These are phyloP conservation scores for Bhutanitis thaidina DNA, from an alignment of 2,888 invertebrate species.

Conservation along the genomic window DNA sequence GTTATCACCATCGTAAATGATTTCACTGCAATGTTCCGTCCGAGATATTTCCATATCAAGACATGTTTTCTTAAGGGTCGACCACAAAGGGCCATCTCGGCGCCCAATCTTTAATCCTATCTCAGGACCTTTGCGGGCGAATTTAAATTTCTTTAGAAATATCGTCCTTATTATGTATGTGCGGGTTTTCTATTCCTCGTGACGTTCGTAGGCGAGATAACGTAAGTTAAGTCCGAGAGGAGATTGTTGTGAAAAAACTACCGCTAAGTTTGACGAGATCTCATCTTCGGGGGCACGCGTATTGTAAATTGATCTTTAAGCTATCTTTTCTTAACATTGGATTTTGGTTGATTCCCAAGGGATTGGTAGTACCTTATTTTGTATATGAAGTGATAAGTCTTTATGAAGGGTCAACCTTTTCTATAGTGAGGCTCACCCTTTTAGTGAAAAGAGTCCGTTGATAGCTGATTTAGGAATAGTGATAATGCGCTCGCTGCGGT, in stretches of 20 bases:
- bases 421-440: constrained; percentile 77
- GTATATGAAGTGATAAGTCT: constrained; percentile 81
- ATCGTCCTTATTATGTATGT: constrained; percentile 79
- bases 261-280: constrained; percentile 73
- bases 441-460: constrained; percentile 80
- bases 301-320: constrained; percentile 57
- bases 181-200: constrained; percentile 76
- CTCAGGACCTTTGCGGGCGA: constrained; percentile 79
- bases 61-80: constrained; percentile 80
- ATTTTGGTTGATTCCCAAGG: constrained; percentile 40
- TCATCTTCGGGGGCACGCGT: constrained; percentile 45
- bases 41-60: constrained; percentile 79
- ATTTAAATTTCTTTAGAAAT: constrained; percentile 81
- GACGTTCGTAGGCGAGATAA: constrained; percentile 77
- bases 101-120: constrained; percentile 80
- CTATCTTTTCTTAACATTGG: constrained; percentile 37
- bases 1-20: constrained; percentile 68
- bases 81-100: constrained; percentile 78
- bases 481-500: constrained; percentile 76
- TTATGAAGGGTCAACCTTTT: constrained; percentile 81
- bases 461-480: constrained; percentile 78
- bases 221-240: constrained; percentile 79
- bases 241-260: constrained; percentile 80
- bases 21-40: constrained; percentile 70
- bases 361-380: constrained; percentile 79